A percentile compares a stretch with the other conserved stretches of the same genome.
Evolutionary conservation across 1,140 invertebrate species (phyloP).

Genomic region (Lordiphosa collinella): DNA sequence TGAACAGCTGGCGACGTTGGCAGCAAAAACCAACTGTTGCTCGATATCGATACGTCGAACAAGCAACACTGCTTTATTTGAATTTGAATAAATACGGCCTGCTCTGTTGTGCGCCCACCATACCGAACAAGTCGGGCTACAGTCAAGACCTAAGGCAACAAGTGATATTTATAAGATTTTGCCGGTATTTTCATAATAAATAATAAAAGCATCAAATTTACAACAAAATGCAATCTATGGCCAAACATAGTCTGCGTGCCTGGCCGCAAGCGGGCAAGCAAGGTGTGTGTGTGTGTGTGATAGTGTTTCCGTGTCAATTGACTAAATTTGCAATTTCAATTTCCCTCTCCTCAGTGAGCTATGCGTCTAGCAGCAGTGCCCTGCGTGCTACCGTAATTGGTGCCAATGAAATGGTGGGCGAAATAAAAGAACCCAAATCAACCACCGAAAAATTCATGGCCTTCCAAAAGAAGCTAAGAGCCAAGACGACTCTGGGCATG

Average conservation of each 20-base stretch:
- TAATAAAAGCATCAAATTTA: not conserved
- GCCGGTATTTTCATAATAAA: slow-evolving; percentile 5
- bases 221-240: slow-evolving; percentile 58
- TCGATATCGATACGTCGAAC: too few species aligned
- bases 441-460: slow-evolving; percentile 78
- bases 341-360: slow-evolving; percentile 40
- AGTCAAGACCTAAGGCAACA: too few species aligned
- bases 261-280: slow-evolving; percentile 57
- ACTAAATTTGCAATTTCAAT: slow-evolving; percentile 3
- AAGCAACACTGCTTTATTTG: too few species aligned
- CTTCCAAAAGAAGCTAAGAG: slow-evolving; percentile 83
- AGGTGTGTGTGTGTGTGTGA: slow-evolving; percentile 52
- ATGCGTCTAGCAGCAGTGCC: slow-evolving; percentile 41
- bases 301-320: slow-evolving; percentile 1
- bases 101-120: too few species aligned
- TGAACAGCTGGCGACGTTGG: too few species aligned
- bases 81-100: too few species aligned
- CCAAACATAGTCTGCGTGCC: slow-evolving; percentile 50
- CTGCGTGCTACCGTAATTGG: slow-evolving; percentile 20
- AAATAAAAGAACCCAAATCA: slow-evolving; percentile 52
- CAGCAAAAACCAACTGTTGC: too few species aligned
- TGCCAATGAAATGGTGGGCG: slow-evolving; percentile 45
- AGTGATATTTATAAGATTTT: not conserved
- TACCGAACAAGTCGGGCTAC: too few species aligned
- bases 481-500: slow-evolving; percentile 83